Conservation (phyloP, 2,797 vertebrate species). For the Periophthalmus magnuspinnatus region DNA sequence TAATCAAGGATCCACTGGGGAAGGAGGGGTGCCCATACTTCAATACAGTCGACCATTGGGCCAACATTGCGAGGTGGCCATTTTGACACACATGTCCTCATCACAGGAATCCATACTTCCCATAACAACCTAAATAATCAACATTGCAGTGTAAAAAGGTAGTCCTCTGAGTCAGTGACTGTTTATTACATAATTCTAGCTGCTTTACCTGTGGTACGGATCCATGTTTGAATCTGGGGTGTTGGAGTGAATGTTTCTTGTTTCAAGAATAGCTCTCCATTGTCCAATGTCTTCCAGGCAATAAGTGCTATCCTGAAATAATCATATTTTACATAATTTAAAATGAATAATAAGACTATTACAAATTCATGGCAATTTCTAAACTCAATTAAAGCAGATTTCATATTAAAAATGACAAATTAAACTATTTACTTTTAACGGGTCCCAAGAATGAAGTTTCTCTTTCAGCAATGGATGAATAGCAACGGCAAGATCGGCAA, state of each 20-base stretch:
- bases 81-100: slow-evolving; percentile 82
- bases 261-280: slow-evolving; percentile 93
- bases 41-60: slow-evolving; percentile 94
- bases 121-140: slow-evolving; percentile 84
- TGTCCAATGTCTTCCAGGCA: slow-evolving; percentile 89
- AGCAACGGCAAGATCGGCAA: slow-evolving; percentile 88
- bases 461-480: slow-evolving; percentile 93
- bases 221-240: slow-evolving; percentile 89
- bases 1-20: slow-evolving; percentile 92
- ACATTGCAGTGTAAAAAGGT: slow-evolving; percentile 13
- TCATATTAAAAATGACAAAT: background rate
- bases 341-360: background rate
- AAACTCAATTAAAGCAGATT: background rate
- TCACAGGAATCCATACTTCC: slow-evolving; percentile 94
- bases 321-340: slow-evolving; percentile 8
- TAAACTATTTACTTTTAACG: slow-evolving; percentile 82
- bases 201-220: slow-evolving; percentile 90
- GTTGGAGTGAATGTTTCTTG: slow-evolving; percentile 83
- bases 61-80: slow-evolving; percentile 93
- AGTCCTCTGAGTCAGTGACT: background rate
- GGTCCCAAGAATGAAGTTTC: slow-evolving; percentile 91
- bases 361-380: background rate
- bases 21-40: slow-evolving; percentile 89
- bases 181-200: slow-evolving; percentile 1
- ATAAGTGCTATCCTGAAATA: slow-evolving; percentile 84